Evolutionary conservation across 2,888 invertebrate species (phyloP).

Genomic region (Spisula solida): DNA sequence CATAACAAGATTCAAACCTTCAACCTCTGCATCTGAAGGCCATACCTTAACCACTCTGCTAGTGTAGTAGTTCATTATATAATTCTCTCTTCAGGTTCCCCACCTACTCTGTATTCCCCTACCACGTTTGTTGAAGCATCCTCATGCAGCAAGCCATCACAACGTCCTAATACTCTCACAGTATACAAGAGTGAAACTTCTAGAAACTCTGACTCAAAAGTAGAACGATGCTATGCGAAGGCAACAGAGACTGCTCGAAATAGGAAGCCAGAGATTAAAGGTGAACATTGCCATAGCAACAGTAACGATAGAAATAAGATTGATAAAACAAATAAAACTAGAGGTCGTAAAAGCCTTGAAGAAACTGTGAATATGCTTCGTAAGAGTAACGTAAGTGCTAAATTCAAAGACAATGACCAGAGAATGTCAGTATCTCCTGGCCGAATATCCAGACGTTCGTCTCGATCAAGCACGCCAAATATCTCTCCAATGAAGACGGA

Average conservation of each 20-base stretch:
- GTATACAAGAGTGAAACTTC: slow-evolving; percentile 29
- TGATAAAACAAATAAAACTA: not conserved
- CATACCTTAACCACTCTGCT: too few species aligned
- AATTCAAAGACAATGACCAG: not conserved
- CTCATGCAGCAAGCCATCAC: slow-evolving; percentile 26
- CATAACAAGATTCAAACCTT: too few species aligned
- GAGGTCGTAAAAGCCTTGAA: slow-evolving; percentile 39
- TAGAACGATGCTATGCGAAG: slow-evolving; percentile 28
- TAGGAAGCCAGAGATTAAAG: not conserved
- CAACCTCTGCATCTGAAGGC: too few species aligned
- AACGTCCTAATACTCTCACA: slow-evolving; percentile 53
- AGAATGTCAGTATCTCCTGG: slow-evolving; percentile 23
- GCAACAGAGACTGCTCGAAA: slow-evolving; percentile 31
- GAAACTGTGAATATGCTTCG: slow-evolving; percentile 59
- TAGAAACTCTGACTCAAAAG: not conserved
- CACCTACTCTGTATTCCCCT: slow-evolving; percentile 41
- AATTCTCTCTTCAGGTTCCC: slow-evolving; percentile 23
- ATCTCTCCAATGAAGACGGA: slow-evolving; percentile 64
- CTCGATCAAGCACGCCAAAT: slow-evolving; percentile 60
- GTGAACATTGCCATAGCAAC: not conserved
- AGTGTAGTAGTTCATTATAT: too few species aligned
- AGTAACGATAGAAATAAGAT: slow-evolving; percentile 1
- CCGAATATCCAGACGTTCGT: slow-evolving; percentile 52
- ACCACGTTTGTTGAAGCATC: not conserved
- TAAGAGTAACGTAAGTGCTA: slow-evolving; percentile 21